phyloP scores from a whole-genome alignment of 2,888 invertebrate genomes.

The Agriopis marginaria region DNA sequence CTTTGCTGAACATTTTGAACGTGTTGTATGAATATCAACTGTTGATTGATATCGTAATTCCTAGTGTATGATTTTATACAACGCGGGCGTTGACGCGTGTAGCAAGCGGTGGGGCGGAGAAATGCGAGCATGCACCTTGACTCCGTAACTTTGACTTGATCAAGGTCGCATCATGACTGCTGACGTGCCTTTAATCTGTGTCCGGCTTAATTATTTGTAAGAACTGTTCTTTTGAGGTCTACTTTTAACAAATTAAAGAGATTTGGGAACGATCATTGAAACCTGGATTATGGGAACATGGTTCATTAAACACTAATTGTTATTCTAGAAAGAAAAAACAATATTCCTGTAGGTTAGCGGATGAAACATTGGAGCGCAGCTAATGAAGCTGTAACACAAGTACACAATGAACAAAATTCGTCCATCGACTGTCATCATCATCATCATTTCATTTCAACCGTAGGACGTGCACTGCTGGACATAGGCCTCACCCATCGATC shows the following conservation, averaged over 20 bases:
- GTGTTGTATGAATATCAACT: slow-evolving; percentile 56
- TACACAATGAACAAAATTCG: no score
- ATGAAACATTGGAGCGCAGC: no score
- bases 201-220: slow-evolving; percentile 22
- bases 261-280: not conserved
- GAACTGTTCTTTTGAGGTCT: not conserved
- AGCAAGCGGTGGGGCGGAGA: slow-evolving; percentile 48
- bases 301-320: no score
- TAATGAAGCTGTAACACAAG: no score
- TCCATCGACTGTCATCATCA: no score
- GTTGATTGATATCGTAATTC: slow-evolving; percentile 61
- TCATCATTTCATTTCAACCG: no score
- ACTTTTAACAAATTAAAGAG: not conserved
- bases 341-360: no score
- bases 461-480: no score
- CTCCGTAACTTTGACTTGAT: slow-evolving; percentile 51
- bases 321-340: no score
- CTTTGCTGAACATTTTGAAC: slow-evolving; percentile 74
- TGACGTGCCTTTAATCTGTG: slow-evolving; percentile 35
- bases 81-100: slow-evolving; percentile 32
- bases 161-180: slow-evolving; percentile 41
- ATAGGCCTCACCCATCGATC: no score
- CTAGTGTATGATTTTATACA: slow-evolving; percentile 55
- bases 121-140: slow-evolving; percentile 53
- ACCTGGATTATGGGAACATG: not conserved